Evolutionary conservation across 2,113 vertebrate species (phyloP).

Genomic region (Oreotragus oreotragus): DNA sequence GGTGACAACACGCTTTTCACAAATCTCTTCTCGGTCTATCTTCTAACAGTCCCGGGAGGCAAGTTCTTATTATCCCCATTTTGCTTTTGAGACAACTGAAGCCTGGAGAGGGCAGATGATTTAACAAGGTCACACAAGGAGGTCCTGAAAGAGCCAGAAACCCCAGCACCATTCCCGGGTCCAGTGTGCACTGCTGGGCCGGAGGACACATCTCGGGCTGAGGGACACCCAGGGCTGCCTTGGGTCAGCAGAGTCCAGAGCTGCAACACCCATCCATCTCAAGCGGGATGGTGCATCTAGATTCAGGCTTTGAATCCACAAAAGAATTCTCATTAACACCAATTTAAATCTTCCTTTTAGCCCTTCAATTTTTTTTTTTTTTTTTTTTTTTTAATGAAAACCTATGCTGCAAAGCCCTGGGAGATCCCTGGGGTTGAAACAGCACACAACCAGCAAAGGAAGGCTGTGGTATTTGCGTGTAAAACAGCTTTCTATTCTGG

Average conservation of each 20-base stretch:
- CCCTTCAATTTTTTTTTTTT: background rate
- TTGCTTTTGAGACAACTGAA: slow-evolving; percentile 7
- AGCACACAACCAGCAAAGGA: background rate
- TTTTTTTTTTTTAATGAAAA: background rate
- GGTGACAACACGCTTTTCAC: background rate
- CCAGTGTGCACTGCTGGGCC: rapidly evolving
- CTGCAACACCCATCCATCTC: background rate
- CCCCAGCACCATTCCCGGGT: background rate
- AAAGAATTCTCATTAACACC: background rate
- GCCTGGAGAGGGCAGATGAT: background rate
- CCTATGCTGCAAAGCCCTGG: background rate
- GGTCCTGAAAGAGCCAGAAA: background rate
- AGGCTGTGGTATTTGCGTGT: background rate
- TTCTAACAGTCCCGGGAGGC: background rate
- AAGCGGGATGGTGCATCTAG: background rate
- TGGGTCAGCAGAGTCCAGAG: rapidly evolving
- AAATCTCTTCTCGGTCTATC: background rate
- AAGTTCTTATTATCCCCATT: background rate
- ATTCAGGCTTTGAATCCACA: background rate
- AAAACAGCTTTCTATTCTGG: background rate
- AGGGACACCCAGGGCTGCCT: background rate
- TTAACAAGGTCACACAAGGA: background rate
- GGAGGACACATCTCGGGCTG: background rate
- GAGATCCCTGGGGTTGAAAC: background rate
- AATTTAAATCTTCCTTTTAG: background rate